These are phyloP conservation scores for Thripadectes ignobilis DNA, from an alignment of 2,797 vertebrate genomes.

Conservation along the genomic window DNA sequence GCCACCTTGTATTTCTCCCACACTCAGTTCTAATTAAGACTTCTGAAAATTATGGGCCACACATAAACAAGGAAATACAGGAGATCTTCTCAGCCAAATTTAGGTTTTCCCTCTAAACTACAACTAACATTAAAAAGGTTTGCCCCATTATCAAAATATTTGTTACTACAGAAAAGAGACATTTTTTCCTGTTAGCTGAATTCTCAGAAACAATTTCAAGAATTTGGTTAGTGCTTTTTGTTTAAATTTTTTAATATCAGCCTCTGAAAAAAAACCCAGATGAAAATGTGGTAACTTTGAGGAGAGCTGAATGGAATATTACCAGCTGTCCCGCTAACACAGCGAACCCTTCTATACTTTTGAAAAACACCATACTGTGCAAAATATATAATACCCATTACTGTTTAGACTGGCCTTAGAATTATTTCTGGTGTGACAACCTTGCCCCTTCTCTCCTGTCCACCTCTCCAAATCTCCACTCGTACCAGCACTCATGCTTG, in stretches of 20 bases:
- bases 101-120: background rate
- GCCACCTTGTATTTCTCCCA: background rate
- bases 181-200: background rate
- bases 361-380: background rate
- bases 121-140: background rate
- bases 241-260: background rate
- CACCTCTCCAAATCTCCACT: background rate
- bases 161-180: background rate
- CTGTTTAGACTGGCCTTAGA: background rate
- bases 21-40: background rate
- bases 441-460: background rate
- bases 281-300: background rate
- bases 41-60: background rate
- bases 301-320: background rate
- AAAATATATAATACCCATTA: background rate
- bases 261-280: background rate
- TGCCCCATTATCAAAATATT: background rate
- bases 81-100: background rate
- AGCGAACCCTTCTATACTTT: background rate
- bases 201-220: background rate
- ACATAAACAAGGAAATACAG: background rate
- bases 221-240: background rate
- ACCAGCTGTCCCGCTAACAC: background rate
- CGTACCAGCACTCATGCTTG: background rate
- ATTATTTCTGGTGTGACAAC: background rate